These are phyloP conservation scores for Pollenia labialis DNA, from an alignment of 2,888 invertebrate species.

Conservation along the genomic window DNA sequence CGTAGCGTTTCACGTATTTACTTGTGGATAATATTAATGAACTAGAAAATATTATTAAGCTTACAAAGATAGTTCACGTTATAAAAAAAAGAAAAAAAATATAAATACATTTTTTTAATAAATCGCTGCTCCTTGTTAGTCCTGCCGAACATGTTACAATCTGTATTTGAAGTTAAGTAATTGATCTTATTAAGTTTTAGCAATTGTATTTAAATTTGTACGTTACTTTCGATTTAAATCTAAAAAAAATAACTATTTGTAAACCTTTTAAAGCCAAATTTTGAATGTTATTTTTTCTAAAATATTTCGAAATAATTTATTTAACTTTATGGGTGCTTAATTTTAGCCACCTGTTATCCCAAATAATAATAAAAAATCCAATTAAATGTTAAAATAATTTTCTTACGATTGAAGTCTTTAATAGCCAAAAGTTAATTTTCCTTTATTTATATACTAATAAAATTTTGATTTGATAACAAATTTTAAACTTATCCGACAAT, in stretches of 20 bases:
- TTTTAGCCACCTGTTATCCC: background rate
- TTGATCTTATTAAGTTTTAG: conserved; percentile 8
- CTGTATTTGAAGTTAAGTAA: conserved; percentile 14
- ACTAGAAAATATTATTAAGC: conserved; percentile 15
- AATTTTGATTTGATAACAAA: conserved; percentile 49
- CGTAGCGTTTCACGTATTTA: background rate
- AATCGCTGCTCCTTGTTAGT: background rate
- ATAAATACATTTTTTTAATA: conserved; percentile 3
- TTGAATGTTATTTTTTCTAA: background rate
- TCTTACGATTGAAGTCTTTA: background rate
- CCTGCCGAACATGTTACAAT: conserved; percentile 17
- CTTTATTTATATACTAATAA: conserved; percentile 30
- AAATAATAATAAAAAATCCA: conserved; percentile 2
- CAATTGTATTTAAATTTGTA: background rate
- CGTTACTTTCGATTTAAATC: background rate
- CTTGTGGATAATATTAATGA: conserved; percentile 11
- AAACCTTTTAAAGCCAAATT: background rate
- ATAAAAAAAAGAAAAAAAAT: background rate
- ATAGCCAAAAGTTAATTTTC: conserved; percentile 17
- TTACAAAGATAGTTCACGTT: background rate
- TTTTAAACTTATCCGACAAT: conserved; percentile 29
- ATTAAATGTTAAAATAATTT: conserved; percentile 19
- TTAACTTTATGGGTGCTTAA: background rate
- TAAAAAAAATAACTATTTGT: background rate
- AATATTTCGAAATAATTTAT: background rate